Conservation (phyloP, 1,140 invertebrate genomes). For the Dinoponera quadriceps region DNA sequence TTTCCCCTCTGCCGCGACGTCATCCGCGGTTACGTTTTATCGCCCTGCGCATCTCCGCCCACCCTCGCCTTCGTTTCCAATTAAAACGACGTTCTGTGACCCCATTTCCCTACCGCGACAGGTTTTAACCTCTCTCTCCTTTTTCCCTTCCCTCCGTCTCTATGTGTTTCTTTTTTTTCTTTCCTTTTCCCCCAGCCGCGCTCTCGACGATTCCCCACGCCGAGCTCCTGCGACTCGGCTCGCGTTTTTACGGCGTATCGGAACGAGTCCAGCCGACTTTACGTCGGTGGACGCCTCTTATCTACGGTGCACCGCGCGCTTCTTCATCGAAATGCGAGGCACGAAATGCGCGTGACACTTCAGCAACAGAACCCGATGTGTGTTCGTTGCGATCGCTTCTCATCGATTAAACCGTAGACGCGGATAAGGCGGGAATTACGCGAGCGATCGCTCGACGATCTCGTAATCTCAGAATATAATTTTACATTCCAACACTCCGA, state of each 20-base stretch:
- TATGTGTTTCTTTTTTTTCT: not conserved
- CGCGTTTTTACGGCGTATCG: conserved; percentile 29
- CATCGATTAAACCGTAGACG: not conserved
- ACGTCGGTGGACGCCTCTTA: conserved; percentile 2
- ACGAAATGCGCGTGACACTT: not conserved
- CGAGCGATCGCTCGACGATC: no score
- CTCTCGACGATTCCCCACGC: not conserved
- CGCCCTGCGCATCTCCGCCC: not conserved
- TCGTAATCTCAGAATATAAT: no score
- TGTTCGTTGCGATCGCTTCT: not conserved
- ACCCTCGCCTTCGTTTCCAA: conserved; percentile 58
- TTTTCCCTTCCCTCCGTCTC: not conserved
- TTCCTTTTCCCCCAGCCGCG: not conserved
- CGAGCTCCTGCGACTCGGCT: conserved; percentile 1
- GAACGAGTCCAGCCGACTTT: conserved; percentile 23
- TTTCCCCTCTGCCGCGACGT: conserved; percentile 4
- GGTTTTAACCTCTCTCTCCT: not conserved
- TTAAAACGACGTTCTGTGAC: conserved; percentile 64
- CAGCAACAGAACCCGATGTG: not conserved
- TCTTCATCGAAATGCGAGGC: conserved; percentile 1
- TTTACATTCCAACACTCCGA: no score
- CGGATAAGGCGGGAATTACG: not conserved
- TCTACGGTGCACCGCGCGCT: not conserved
- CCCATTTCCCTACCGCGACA: not conserved
- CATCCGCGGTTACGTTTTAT: conserved; percentile 56